phyloP scores from a whole-genome alignment of 2,113 vertebrate genomes.

The Passerina amoena region DNA sequence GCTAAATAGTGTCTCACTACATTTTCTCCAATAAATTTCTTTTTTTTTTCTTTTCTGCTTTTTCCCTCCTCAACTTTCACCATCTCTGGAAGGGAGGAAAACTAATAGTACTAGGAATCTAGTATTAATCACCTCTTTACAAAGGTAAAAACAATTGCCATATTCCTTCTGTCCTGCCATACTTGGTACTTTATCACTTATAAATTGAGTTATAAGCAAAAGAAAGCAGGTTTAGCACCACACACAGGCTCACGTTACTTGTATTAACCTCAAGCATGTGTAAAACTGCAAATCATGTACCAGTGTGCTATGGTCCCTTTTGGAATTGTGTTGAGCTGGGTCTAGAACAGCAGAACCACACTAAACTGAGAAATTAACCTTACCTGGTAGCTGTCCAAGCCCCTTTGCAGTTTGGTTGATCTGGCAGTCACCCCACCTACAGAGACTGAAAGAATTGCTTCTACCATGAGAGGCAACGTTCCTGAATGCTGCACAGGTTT shows the following conservation, averaged over 20 bases:
- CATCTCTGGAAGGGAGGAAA: not conserved
- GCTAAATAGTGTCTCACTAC: not conserved
- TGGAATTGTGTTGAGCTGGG: not conserved
- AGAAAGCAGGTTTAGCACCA: not conserved
- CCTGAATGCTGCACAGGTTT: constrained; percentile 93
- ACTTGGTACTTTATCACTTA: not conserved
- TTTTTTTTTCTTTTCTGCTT: not conserved
- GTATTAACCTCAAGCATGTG: not conserved
- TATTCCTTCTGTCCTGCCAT: not conserved
- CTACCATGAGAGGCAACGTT: constrained; percentile 92
- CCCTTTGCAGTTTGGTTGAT: constrained; percentile 91
- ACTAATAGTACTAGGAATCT: not conserved
- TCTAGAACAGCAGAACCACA: not conserved
- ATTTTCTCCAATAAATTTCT: not conserved
- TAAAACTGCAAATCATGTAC: not conserved
- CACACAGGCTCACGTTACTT: not conserved
- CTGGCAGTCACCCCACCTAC: constrained; percentile 92
- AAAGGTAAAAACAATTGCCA: not conserved
- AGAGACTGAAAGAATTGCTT: constrained; percentile 90
- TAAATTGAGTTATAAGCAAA: not conserved
- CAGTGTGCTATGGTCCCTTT: not conserved
- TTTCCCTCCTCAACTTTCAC: not conserved
- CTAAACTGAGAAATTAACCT: not conserved
- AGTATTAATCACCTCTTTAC: not conserved
- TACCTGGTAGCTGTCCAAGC: constrained; percentile 98